These are phyloP conservation scores for Eupithecia subfuscata DNA, from an alignment of 2,888 invertebrate species.

Conservation along the genomic window DNA sequence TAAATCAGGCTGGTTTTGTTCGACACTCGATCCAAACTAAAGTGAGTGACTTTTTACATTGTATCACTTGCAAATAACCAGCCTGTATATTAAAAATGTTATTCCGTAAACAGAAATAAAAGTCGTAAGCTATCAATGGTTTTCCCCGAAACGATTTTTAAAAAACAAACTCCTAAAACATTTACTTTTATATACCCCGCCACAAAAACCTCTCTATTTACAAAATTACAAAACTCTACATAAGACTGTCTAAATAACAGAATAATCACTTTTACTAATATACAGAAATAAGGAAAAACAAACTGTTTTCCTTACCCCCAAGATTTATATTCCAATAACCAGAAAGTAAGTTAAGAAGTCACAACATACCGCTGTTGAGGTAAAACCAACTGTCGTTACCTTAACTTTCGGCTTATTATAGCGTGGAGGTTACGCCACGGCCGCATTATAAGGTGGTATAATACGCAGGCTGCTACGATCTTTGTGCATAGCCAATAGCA, in stretches of 20 bases:
- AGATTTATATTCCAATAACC: constrained; percentile 5
- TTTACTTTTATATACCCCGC: not conserved
- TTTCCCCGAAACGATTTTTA: not conserved
- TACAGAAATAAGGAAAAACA: not conserved
- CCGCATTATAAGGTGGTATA: not conserved
- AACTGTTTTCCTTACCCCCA: not conserved
- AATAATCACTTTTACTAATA: not conserved
- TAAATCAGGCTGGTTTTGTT: too few species aligned
- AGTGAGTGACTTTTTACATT: too few species aligned
- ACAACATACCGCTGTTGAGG: not conserved
- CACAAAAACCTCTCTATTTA: not conserved
- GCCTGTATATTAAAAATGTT: not conserved
- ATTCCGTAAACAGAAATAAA: not conserved
- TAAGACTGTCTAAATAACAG: not conserved
- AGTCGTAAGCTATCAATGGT: too few species aligned
- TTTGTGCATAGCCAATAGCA: too few species aligned
- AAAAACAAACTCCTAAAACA: not conserved
- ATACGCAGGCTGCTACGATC: too few species aligned
- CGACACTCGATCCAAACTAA: too few species aligned
- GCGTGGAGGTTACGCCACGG: not conserved
- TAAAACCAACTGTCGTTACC: constrained; percentile 3
- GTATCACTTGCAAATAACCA: not conserved
- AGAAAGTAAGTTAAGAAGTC: constrained; percentile 14
- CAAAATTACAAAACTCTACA: not conserved
- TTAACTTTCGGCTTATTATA: constrained; percentile 1